phyloP scores from a whole-genome alignment of 2,113 vertebrate species.

The Proterorhinus semilunaris region DNA sequence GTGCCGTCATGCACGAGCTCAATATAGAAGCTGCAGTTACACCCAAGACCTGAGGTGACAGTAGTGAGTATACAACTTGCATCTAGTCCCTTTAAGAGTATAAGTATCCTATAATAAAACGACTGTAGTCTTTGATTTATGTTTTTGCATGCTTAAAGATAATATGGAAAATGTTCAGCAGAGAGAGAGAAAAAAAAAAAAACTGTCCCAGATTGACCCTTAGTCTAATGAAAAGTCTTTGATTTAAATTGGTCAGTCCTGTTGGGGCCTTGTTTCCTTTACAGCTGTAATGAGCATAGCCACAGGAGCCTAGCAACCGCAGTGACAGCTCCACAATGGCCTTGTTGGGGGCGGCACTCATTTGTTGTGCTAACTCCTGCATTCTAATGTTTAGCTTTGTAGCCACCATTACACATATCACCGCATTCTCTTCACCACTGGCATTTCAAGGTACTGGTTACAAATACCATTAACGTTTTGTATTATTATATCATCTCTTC shows the following conservation, averaged over 20 bases:
- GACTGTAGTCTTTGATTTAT: too few species aligned
- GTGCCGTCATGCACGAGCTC: too few species aligned
- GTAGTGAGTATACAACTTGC: too few species aligned
- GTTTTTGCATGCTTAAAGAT: too few species aligned
- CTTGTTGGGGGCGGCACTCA: constrained; percentile 41
- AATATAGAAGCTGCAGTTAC: too few species aligned
- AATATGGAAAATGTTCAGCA: too few species aligned
- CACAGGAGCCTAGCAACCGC: constrained; percentile 64
- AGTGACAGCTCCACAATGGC: constrained; percentile 54
- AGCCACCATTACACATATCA: constrained; percentile 22
- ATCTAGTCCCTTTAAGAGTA: too few species aligned
- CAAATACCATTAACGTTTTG: not conserved
- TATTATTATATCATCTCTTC: too few species aligned
- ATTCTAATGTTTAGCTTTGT: constrained; percentile 44
- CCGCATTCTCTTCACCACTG: constrained; percentile 16
- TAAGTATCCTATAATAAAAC: too few species aligned
- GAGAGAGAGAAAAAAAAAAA: not conserved
- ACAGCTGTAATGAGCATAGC: constrained; percentile 63
- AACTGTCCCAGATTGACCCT: constrained; percentile 2
- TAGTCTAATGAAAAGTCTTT: constrained; percentile 18
- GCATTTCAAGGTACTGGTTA: not conserved
- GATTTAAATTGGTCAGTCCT: constrained; percentile 33
- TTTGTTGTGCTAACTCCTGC: constrained; percentile 52
- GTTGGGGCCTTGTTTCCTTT: constrained; percentile 42
- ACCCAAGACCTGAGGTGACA: too few species aligned